phyloP scores from a whole-genome alignment of 2,888 invertebrate genomes.

The Chymomyza procnemis region DNA sequence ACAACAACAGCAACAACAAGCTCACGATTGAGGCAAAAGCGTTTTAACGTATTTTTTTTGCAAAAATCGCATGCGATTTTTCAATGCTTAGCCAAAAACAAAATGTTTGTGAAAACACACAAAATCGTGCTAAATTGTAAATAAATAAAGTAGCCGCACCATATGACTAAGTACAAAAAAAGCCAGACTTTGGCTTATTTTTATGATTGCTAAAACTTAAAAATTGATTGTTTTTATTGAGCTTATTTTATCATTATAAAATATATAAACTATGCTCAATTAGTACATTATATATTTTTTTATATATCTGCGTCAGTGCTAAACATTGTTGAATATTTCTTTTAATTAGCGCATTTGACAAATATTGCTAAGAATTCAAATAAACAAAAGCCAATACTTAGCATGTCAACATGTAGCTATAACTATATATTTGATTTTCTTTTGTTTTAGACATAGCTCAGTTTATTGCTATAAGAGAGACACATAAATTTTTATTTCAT shows the following conservation, averaged over 20 bases:
- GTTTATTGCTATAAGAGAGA: not conserved
- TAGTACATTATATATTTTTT: conserved; percentile 12
- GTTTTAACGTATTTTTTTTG: not conserved
- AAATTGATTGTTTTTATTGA: not conserved
- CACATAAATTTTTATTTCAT: not conserved
- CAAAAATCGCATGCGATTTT: not conserved
- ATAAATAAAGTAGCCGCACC: conserved; percentile 31
- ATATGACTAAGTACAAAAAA: not conserved
- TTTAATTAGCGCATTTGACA: conserved; percentile 53
- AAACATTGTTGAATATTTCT: conserved; percentile 16
- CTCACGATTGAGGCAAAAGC: not conserved
- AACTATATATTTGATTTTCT: not conserved
- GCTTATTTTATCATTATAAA: too few relatives aligned
- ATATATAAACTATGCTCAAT: not conserved
- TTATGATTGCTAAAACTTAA: not conserved
- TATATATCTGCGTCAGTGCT: not conserved
- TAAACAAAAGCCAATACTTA: conserved; percentile 12
- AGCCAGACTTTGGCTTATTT: not conserved
- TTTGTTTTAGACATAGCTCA: not conserved
- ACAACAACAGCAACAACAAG: conserved; percentile 9
- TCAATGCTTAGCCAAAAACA: not conserved
- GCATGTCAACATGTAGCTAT: not conserved
- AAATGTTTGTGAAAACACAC: conserved; percentile 23
- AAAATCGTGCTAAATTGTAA: conserved; percentile 52
- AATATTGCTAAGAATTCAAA: conserved; percentile 32